phyloP scores from a whole-genome alignment of 2,888 invertebrate species.

The Arge pagana region DNA sequence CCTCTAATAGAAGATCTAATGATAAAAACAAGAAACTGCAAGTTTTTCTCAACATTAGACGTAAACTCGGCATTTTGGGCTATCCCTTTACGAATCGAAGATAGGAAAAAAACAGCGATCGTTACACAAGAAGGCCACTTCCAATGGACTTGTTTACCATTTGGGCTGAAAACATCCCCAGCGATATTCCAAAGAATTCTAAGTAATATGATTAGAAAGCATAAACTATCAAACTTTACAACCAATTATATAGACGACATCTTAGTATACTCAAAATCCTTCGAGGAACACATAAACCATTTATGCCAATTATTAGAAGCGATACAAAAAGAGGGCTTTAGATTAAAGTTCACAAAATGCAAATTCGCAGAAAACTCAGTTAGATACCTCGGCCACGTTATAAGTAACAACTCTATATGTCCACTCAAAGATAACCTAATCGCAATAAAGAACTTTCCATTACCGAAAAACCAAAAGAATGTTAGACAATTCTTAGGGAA shows the following conservation, averaged over 20 bases:
- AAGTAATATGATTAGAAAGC: slow-evolving; percentile 25
- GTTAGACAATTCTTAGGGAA: slow-evolving; percentile 4
- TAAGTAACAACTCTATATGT: slow-evolving; percentile 18
- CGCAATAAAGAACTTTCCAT: slow-evolving; percentile 27
- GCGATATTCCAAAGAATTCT: slow-evolving; percentile 31
- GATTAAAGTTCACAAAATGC: slow-evolving; percentile 26
- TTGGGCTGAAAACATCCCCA: slow-evolving; percentile 28
- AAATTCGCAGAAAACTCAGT: slow-evolving; percentile 20
- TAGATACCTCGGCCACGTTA: slow-evolving; percentile 25
- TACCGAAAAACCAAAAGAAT: neutral
- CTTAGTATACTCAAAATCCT: neutral
- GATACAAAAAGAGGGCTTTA: slow-evolving; percentile 31
- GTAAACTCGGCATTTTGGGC: slow-evolving; percentile 19
- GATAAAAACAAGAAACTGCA: slow-evolving; percentile 1
- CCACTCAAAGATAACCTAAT: slow-evolving; percentile 32
- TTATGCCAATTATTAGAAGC: slow-evolving; percentile 17
- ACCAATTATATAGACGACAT: slow-evolving; percentile 27
- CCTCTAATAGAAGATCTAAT: slow-evolving; percentile 5
- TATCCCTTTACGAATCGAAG: slow-evolving; percentile 18
- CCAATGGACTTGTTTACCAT: slow-evolving; percentile 29
- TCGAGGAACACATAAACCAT: neutral
- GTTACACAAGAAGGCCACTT: slow-evolving; percentile 9
- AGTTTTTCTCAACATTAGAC: neutral
- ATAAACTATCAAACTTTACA: slow-evolving; percentile 8
- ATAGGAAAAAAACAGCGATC: slow-evolving; percentile 13